Conservation (phyloP, 35 echinoderm and acorn worm genomes). For the Diadema setosum region DNA sequence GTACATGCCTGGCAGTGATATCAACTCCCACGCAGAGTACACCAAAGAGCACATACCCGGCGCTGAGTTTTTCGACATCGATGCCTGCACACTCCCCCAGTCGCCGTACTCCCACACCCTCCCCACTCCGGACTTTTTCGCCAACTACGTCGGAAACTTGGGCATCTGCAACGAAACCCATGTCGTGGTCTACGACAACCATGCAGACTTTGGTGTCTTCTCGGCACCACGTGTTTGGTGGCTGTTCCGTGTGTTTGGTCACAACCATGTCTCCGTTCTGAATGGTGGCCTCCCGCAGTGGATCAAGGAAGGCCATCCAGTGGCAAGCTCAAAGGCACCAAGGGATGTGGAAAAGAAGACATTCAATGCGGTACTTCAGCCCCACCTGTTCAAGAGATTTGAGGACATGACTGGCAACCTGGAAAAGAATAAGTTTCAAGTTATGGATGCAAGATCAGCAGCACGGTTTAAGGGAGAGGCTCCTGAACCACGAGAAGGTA, state of each 20-base stretch:
- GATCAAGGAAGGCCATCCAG: conserved; percentile 60
- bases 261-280: conserved; percentile 66
- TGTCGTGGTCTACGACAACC: conserved; percentile 84
- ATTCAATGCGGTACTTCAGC: conserved; percentile 46
- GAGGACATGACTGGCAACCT: conserved; percentile 78
- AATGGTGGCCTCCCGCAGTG: conserved; percentile 80
- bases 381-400: conserved; percentile 61
- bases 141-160: conserved; percentile 51
- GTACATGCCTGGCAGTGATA: conserved; percentile 23
- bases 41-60: conserved; percentile 66
- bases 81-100: neutral
- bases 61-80: conserved; percentile 69
- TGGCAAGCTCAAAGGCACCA: conserved; percentile 22
- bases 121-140: conserved; percentile 49
- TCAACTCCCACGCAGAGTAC: conserved; percentile 57
- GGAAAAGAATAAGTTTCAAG: conserved; percentile 56
- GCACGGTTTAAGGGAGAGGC: conserved; percentile 57
- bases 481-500: conserved; percentile 86
- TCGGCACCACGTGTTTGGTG: conserved; percentile 83
- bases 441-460: conserved; percentile 78
- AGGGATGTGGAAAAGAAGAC: conserved; percentile 42
- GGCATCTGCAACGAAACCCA: conserved; percentile 84
- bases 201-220: conserved; percentile 61
- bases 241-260: conserved; percentile 90
- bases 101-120: conserved; percentile 66